phyloP scores from a whole-genome alignment of 2,888 invertebrate genomes.

The Paralinhomoeus sp. region DNA sequence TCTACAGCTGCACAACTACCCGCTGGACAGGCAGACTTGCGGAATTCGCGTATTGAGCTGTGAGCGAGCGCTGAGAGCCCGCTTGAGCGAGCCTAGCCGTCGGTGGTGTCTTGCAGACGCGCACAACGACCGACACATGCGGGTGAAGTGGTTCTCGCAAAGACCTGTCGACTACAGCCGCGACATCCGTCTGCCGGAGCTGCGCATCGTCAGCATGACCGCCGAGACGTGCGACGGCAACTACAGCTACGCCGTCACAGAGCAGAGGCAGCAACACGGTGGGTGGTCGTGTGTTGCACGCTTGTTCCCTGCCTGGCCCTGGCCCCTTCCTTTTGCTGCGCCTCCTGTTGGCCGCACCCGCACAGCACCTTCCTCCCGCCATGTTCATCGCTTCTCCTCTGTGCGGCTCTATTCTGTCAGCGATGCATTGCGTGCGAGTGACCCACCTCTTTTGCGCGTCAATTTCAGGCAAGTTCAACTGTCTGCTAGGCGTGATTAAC shows the following conservation, averaged over 20 bases:
- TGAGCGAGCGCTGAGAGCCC: constrained; percentile 4
- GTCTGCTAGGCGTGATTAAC: constrained; percentile 14
- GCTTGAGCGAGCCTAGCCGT: too few relatives aligned
- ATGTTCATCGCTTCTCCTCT: too few relatives aligned
- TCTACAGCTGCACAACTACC: constrained; percentile 11
- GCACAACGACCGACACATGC: constrained; percentile 19
- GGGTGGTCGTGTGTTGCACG: too few relatives aligned
- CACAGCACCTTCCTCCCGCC: too few relatives aligned
- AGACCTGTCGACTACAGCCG: constrained; percentile 18
- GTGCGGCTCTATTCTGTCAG: too few relatives aligned
- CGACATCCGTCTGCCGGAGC: constrained; percentile 20
- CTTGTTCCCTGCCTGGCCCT: too few relatives aligned
- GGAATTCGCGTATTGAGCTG: constrained; percentile 16
- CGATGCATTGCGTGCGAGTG: too few relatives aligned
- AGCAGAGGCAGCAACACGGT: too few relatives aligned
- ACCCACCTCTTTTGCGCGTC: too few relatives aligned
- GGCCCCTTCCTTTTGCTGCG: too few relatives aligned
- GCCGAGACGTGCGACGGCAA: constrained; percentile 10
- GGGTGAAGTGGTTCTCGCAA: constrained; percentile 18
- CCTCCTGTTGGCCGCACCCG: too few relatives aligned
- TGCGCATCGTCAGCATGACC: constrained; percentile 2
- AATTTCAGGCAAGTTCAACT: constrained; percentile 17
- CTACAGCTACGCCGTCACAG: constrained; percentile 18
- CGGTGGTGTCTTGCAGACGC: constrained; percentile 14
- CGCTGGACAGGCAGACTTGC: constrained; percentile 20